Evolutionary conservation across 2,797 vertebrate species (phyloP), one percentile per base, ranked within the genome.

Genomic region (Myotis daubentonii): DNA sequence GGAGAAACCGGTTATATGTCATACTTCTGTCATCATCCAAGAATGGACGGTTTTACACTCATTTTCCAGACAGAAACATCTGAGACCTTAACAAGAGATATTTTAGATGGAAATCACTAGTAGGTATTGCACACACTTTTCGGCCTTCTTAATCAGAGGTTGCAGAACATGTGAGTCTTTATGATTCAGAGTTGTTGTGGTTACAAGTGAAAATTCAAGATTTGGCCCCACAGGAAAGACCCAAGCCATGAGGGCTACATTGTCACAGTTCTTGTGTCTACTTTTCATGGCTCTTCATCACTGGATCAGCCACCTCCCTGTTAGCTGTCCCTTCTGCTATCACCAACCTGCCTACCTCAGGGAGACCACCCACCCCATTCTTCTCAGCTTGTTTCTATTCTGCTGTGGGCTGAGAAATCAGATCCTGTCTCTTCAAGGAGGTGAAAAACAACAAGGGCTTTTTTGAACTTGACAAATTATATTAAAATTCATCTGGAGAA

Each of bases 401-500:
- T 65, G 49, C 91, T 71, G 41, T 62, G 79, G 33, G 66, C 79
- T 57, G 71, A 72, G 90, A 88, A 72, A 44, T 55, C 79, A 93
- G 88, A 74, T 74, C 71, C 79, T 88, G 93, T 95, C 70, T 95
- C 93, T 83, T 92, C 44, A 36, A 51, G 94, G 90, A 89, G 74
- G 84, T 66, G 80, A 89, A 94, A 95, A 91, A 84, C 62, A 94
- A 53, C 65, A 49, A 80, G 70, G 78, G 95, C 88, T 92, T 94
- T 53, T 96, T 96, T 86, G 93, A 93, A 94, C 76, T 93, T 76
- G 70, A 96, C 90, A 97, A 95, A 93, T 96, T 94, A 68, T 90
- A 83, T 93, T 97, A 94, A 96, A 95, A 90, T 93, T 97, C 60
- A 53, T 92, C 91, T 95, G 96, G 95, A 96, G 93, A 96, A 96